Evolutionary conservation across 2,888 invertebrate species (phyloP), one percentile per base, ranked within the genome.

Genomic region (Ganaspis brasiliensis): DNA sequence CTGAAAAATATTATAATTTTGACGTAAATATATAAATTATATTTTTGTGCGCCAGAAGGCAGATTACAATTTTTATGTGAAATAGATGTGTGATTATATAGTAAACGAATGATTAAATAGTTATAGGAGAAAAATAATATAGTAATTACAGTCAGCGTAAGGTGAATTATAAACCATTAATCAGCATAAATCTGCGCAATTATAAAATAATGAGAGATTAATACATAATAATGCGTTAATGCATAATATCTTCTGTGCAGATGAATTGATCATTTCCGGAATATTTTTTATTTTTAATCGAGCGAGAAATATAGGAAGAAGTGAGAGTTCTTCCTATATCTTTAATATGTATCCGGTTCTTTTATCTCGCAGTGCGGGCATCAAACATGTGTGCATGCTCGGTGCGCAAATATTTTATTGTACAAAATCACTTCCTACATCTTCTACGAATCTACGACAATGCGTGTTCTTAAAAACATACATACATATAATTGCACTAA

Each of bases 381-480:
- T 63, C 40, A 21, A 24, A 40, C 21, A 40, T 12, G 14, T 37
- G 10, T 9, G 19, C 19, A 14, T 12, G 21, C 37, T 14, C 14
- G 6, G 21, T 14, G 19, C 35, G 37, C 12, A 14, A 67, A 45
- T 45, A 24, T 67, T 61, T 14, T 21, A 61, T 21, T 21, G 19
- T 63, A n/a, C 16, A 24, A 24, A 67, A 67, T 67, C 67, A 67
- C 67, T 67, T 67, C 67, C 67, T 67, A n/a, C 9, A 45, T 45
- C 63, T 55, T 49, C 55, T 55, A 74, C 74, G 61, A 45, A 37
- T 49, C 55, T 55, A 74, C 74, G 61, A 45, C 79, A 75, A 76
- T 63, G 81, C 77, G 72, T 74, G 40, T 75, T 77, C 78, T 81
- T 79, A 75, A 81, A n/a, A n/a, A n/a, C n/a, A n/a, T n/a, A n/a